phyloP scores from a whole-genome alignment of 2,113 vertebrate species.

The Prunella fulvescens region DNA sequence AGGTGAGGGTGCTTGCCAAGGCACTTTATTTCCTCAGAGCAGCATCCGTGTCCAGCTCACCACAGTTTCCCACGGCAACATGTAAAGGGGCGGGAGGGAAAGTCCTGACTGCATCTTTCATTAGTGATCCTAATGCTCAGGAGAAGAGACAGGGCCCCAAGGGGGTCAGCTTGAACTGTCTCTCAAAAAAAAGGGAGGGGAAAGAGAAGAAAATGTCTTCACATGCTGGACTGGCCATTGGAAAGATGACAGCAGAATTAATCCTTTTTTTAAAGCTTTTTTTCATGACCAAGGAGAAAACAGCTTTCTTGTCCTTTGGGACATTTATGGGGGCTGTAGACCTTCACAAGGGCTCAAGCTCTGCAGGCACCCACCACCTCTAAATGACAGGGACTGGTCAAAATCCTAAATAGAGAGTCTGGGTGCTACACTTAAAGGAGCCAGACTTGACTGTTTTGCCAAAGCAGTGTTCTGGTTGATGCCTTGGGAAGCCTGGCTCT shows the following conservation, averaged over 20 bases:
- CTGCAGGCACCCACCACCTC: neutral
- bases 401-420: neutral
- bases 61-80: neutral
- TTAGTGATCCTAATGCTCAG: neutral
- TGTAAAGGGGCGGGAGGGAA: neutral
- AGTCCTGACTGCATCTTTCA: neutral
- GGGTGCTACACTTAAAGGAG: neutral
- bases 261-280: neutral
- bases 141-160: neutral
- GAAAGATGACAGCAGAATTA: neutral
- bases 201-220: neutral
- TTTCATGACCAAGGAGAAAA: neutral
- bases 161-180: neutral
- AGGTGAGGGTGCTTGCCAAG: neutral
- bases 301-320: neutral
- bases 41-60: neutral
- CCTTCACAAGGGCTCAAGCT: accelerated
- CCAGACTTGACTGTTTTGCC: neutral
- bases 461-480: neutral
- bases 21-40: neutral
- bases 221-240: neutral
- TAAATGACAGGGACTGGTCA: neutral
- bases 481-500: neutral
- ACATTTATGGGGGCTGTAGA: neutral
- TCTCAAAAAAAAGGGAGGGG: neutral